phyloP scores from a whole-genome alignment of 1,140 invertebrate genomes.

The Diorhabda elongata region DNA sequence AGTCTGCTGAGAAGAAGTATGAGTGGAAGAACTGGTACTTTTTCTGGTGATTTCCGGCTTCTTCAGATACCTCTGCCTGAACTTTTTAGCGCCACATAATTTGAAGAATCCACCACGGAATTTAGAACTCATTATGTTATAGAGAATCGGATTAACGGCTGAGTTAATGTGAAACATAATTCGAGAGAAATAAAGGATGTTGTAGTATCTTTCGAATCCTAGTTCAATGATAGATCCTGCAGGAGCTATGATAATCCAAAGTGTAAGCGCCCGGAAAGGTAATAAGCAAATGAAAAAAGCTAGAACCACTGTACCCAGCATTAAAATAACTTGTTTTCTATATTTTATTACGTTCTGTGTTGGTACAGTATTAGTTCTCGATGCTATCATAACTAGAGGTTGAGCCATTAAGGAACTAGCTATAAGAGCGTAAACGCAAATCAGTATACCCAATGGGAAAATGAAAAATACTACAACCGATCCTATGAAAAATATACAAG shows the following conservation, averaged over 20 bases:
- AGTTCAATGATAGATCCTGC: constrained; percentile 57
- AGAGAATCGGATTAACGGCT: constrained; percentile 85
- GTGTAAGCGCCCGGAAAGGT: constrained; percentile 78
- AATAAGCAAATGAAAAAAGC: constrained; percentile 87
- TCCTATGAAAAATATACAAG: constrained; percentile 71
- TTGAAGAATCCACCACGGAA: constrained; percentile 78
- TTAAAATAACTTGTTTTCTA: constrained; percentile 76
- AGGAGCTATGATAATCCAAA: constrained; percentile 77
- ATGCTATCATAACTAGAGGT: constrained; percentile 49
- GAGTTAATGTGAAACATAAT: constrained; percentile 87
- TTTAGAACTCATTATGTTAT: constrained; percentile 88
- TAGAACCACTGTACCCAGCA: constrained; percentile 85
- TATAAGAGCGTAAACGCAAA: constrained; percentile 79
- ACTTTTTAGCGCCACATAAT: constrained; percentile 49
- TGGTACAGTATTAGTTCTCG: constrained; percentile 41
- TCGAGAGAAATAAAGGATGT: constrained; percentile 78
- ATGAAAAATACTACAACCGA: constrained; percentile 80
- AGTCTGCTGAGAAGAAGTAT: constrained; percentile 42
- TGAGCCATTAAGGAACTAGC: constrained; percentile 77
- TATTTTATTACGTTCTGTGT: constrained; percentile 55
- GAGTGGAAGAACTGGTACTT: constrained; percentile 43
- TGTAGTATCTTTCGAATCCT: constrained; percentile 78
- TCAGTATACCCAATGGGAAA: constrained; percentile 72
- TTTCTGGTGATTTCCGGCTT: constrained; percentile 41
- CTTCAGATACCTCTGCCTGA: constrained; percentile 30